Base-by-base conservation (phyloP, 1,140 invertebrate genomes). In the Zaprionus capensis region DNA sequence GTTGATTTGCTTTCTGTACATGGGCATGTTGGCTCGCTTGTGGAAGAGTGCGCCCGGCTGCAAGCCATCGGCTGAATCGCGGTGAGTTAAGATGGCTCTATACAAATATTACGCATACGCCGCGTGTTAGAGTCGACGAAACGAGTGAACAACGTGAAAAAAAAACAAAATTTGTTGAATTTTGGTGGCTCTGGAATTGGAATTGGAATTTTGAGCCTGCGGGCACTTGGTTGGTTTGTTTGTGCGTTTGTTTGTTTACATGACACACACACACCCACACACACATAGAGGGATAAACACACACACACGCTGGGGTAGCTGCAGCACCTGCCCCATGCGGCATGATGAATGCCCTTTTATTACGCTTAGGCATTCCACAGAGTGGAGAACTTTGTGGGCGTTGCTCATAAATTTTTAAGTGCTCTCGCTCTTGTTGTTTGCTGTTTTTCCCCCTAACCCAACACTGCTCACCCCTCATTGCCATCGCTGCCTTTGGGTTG, bases 1-100 rank as follows among this genome's bases (percentile, higher is more conserved):
- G n/a, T 93, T 98, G 74, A 98, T 98, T 82, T 96, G 96, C 90
- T 95, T 97, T 51, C 94, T 99, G 49, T 99, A 99, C 93, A 95
- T 98, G 88, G 95, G 97, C 75, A 98, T 99, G 97, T 93, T 99
- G 81, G 95, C 96, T 68, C 95, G 97, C 55, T 94, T 99, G 67
- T 99, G 98, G 98, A 95, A 97, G 91, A 96, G 96, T 68, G 95
- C 95, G 26, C 96, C 97, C 1, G 96, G 96, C 22, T 96, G 96
- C 7, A 95, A 94, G 67, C 94, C 94, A 46, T 95, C 94, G n/a
- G 94, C 94, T 3, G 94, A 95, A 80, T 94, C 92, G 76, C 90
- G 92, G 92, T 93, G 69, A 82, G 82, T 91, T 31, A 63, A 65
- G 57, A 55, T 5, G 38, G 11, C 11, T 12, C 4, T 9, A 51